Base-by-base conservation (phyloP, 2,113 vertebrate genomes). In the Dipodomys ordii region DNA sequence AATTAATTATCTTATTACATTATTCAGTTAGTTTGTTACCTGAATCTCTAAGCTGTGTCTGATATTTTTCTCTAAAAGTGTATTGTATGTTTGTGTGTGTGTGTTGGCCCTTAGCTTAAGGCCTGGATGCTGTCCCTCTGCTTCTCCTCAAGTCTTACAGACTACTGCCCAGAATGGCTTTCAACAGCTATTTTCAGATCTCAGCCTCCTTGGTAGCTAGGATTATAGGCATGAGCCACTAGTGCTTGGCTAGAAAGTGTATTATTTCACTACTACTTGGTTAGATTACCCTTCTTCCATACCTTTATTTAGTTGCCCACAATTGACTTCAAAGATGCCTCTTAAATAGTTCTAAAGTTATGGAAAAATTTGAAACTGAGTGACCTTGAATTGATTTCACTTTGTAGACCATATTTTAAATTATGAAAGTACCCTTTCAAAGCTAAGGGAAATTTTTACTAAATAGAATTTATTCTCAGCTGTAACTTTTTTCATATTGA, bases 261-360 rank as follows among this genome's bases (percentile, higher is more conserved):
- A 30, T 78, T 30, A 92, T 91, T 93, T 79, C 64, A 62, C 1
- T 49, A n/a, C 27, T 27, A 4, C 77, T 79, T 80, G 79, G 11
- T 76, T 80, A 83, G 53, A 12, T 83, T 79, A 5, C 10, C 9
- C 46, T 30, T 25, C 60, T 12, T 49, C 18, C 8, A 32, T 6
- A 53, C 12, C 62, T 95, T 93, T 86, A 73, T 91, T 92, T 73
- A 86, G 28, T 95, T 91, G 65, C 35, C 76, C 94, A 87, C 30
- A 86, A 22, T 96, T 89, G 67, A 28, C 60, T 93, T 86, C 46
- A 74, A 4, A 82, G n/a, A 83, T 78, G 28, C 23, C 13, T 93
- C 74, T 93, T 88, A 12, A 49, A 73, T 72, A 30, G 2, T 65
- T 79, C 71, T 62, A 88, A 94, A 28, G 44, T 76, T 83, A 69